These are phyloP conservation scores for Bugulina stolonifera DNA, from an alignment of 2,888 invertebrate genomes.

Conservation along the genomic window DNA sequence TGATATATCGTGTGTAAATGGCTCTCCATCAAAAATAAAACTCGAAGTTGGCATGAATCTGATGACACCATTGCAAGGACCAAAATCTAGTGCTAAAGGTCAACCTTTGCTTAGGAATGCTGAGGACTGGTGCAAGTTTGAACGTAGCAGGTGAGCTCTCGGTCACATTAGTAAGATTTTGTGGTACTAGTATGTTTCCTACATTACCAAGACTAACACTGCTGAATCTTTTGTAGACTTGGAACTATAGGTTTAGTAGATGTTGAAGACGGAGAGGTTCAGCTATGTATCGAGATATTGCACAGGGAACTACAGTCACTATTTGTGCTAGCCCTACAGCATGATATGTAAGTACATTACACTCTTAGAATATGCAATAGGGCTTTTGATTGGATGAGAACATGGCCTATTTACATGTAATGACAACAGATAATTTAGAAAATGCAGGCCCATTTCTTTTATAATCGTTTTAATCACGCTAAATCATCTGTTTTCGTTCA, in stretches of 20 bases:
- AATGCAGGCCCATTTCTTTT: no score
- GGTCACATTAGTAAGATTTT: no score
- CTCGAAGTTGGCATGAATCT: not conserved
- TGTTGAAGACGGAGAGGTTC: constrained; percentile 2
- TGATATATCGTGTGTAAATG: not conserved
- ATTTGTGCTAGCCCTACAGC: constrained; percentile 42
- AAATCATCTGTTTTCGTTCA: no score
- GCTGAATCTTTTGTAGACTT: no score
- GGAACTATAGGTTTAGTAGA: no score
- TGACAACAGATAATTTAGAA: no score
- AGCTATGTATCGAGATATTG: not conserved
- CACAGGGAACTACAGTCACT: constrained; percentile 29
- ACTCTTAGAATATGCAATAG: no score
- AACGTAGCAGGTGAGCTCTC: not conserved
- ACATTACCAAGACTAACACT: no score
- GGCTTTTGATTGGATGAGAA: no score
- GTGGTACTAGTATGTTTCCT: no score
- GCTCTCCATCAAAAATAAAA: not conserved
- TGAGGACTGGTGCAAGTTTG: constrained; percentile 10
- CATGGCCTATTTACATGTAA: no score
- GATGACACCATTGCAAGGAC: constrained; percentile 6
- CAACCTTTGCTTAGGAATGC: not conserved
- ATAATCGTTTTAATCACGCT: no score
- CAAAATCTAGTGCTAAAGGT: not conserved
- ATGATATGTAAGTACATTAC: constrained; percentile 42